Percentiles rank a stretch among this genome's conserved stretches.
phyloP scores from a whole-genome alignment of 2,888 invertebrate species.

The Scaptomyza tumidula region DNA sequence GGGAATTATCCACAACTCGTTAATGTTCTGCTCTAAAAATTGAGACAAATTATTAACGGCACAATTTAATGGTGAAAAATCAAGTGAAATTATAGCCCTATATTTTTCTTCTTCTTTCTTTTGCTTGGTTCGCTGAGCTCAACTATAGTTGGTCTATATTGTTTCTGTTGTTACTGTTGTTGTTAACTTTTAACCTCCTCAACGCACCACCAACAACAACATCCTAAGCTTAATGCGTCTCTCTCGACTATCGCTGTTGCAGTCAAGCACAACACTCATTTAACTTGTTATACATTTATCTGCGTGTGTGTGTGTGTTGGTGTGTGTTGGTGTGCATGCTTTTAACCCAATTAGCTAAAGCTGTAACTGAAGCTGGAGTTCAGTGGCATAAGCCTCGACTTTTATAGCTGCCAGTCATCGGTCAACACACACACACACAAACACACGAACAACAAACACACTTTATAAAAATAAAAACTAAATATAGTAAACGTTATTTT shows the following conservation, averaged over 20 bases:
- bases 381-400: conserved; percentile 57
- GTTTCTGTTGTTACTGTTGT: background rate
- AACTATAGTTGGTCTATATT: background rate
- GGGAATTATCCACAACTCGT: conserved; percentile 12
- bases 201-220: conserved; percentile 33
- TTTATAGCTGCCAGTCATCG: conserved; percentile 52
- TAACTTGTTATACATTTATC: conserved; percentile 53
- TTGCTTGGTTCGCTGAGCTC: conserved; percentile 41
- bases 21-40: conserved; percentile 70
- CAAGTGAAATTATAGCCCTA: conserved; percentile 63
- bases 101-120: conserved; percentile 42
- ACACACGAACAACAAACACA: conserved; percentile 1
- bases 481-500: conserved; percentile 45
- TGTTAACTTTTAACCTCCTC: conserved; percentile 27
- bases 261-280: conserved; percentile 59
- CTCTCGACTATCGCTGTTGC: conserved; percentile 44
- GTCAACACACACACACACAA: conserved; percentile 4
- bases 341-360: conserved; percentile 74
- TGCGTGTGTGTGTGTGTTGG: conserved; percentile 18
- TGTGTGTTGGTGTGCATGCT: conserved; percentile 42
- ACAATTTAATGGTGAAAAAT: conserved; percentile 51
- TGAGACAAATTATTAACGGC: conserved; percentile 73
- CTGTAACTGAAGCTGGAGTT: conserved; percentile 60
- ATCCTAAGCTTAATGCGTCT: conserved; percentile 41
- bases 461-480: conserved; percentile 8